Conservation (phyloP, 2,797 vertebrate genomes). For the Bufotes viridis region DNA sequence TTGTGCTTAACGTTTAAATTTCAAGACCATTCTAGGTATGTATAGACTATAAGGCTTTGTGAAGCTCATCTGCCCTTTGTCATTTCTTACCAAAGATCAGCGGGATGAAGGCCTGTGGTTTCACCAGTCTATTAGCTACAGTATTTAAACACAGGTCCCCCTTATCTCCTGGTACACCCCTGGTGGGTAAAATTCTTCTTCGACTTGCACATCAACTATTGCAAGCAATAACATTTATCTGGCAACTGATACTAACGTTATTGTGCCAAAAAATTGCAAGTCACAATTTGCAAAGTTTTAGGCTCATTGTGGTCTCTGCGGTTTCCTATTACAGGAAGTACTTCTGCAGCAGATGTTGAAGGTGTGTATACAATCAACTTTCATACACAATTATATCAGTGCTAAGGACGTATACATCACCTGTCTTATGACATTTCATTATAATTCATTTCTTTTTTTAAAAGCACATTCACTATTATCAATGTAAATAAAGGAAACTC, state of each 20-base stretch:
- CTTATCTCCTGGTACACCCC: too few species aligned
- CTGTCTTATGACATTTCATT: background rate
- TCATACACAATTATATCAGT: background rate
- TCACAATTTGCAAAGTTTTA: background rate
- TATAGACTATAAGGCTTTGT: background rate
- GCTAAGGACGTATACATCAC: background rate
- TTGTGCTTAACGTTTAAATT: background rate
- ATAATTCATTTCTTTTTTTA: background rate
- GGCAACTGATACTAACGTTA: background rate
- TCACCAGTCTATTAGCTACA: too few species aligned
- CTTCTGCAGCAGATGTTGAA: background rate
- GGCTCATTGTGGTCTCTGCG: slow-evolving; percentile 17
- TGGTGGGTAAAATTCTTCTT: background rate
- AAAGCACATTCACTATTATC: too few species aligned
- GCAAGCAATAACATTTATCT: background rate
- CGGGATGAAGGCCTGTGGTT: too few species aligned
- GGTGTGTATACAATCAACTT: background rate
- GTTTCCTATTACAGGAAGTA: slow-evolving; percentile 47
- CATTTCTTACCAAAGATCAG: too few species aligned
- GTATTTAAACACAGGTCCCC: too few species aligned
- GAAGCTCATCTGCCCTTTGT: too few species aligned
- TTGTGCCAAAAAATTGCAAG: background rate
- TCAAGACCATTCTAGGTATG: background rate
- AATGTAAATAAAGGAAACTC: too few species aligned
- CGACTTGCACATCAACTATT: background rate